Percentiles rank a stretch among this genome's conserved stretches.
Evolutionary conservation across 2,888 invertebrate genomes (phyloP).

Genomic region (Hololepta plana): DNA sequence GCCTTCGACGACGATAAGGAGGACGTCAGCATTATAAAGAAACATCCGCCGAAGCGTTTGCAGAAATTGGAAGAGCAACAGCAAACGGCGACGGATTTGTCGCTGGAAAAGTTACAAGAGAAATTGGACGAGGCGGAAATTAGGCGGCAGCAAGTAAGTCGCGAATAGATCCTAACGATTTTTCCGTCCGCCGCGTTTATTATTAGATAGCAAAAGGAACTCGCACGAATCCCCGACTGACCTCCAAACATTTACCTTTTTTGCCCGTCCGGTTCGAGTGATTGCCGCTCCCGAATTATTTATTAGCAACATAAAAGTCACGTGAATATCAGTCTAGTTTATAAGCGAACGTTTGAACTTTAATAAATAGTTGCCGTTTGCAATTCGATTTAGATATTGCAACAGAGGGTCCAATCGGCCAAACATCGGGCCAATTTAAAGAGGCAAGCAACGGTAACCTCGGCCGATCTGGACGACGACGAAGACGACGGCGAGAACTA

Average conservation of each 20-base stretch:
- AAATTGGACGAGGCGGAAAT: slow-evolving; percentile 56
- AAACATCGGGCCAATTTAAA: slow-evolving; percentile 16
- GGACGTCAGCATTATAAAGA: slow-evolving; percentile 29
- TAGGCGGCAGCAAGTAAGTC: slow-evolving; percentile 39
- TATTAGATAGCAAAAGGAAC: too few relatives aligned
- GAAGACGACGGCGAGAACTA: slow-evolving; percentile 9
- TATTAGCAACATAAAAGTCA: neutral
- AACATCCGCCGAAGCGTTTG: slow-evolving; percentile 48
- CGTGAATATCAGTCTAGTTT: neutral
- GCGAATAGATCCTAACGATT: slow-evolving; percentile 1
- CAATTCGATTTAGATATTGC: slow-evolving; percentile 16
- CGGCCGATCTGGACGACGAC: slow-evolving; percentile 8
- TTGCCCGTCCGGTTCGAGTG: neutral
- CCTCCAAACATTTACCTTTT: neutral
- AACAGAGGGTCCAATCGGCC: slow-evolving; percentile 22
- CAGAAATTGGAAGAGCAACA: slow-evolving; percentile 47
- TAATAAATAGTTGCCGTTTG: neutral
- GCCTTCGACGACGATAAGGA: slow-evolving; percentile 19
- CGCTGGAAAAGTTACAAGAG: slow-evolving; percentile 44
- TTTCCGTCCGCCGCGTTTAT: too few relatives aligned
- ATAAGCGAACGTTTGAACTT: neutral
- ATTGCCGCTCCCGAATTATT: too few relatives aligned
- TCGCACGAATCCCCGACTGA: too few relatives aligned
- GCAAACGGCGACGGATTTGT: slow-evolving; percentile 32
- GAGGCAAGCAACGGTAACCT: slow-evolving; percentile 14